Evolutionary conservation across 2,797 vertebrate species (phyloP), one percentile per base, ranked within the genome.

Genomic region (Benthosema pterotum): DNA sequence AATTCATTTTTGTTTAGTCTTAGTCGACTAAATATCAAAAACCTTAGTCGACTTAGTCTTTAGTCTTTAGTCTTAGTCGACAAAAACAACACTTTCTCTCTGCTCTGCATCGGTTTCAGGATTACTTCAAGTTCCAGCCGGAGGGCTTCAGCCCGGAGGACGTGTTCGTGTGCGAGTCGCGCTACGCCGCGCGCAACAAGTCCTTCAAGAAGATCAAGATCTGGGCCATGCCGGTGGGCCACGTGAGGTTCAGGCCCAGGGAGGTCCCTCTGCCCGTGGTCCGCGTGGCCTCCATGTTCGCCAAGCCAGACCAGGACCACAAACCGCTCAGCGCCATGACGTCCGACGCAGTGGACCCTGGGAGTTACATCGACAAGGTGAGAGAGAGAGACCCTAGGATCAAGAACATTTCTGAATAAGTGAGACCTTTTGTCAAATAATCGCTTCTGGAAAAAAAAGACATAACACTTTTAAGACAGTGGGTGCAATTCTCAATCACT

Each of bases 151-250:
- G 88, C 76, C 84, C 94, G 42, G 97, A 98, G 75, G 96, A 99
- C 32, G 94, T 99, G 28, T 99, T 94, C 42, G 93, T 99, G 49
- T 99, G 98, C 1, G 98, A 99, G 83, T 98, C 98, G 7, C 95
- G 97, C 57, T 99, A 99, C 42, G 88, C 94, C 42, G 95, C 95
- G 0, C 94, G 96, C 84, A 94, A 90, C 60, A 99, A 99, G 69
- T 91, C 93, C 50, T 99, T 99, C 82, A 99, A 99, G 79, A 99
- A 99, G 92, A 99, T 99, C 71, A 99, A 99, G 65, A 83, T 98
- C 16, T 99, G 96, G 96, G 93, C 96, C 28, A 93, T 98, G 93
- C 95, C 97, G 0, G 75, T 91, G 25, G 96, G 93, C 82, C 93
- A 94, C 0, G 93, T 96, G 25, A 94, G 94, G 13, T 90, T 95